Evolutionary conservation across 2,113 vertebrate species (phyloP), one percentile per base, ranked within the genome.

Genomic region (Hiodon tergisus): DNA sequence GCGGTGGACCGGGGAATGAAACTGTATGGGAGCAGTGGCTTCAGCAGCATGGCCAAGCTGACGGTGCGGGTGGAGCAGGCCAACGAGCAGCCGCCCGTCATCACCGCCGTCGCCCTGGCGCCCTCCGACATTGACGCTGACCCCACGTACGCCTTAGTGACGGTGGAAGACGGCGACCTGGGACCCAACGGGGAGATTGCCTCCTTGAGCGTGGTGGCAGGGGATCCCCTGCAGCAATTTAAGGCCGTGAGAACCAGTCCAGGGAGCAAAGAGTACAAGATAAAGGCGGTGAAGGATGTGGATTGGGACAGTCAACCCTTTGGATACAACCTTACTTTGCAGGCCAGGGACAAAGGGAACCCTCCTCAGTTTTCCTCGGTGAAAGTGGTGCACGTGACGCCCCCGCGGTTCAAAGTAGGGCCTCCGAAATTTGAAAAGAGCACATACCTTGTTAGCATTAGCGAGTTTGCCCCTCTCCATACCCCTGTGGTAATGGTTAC

Each of bases 1-100:
- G 97, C 97, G 0, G 95, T 95, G 82, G 97, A 99, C 83, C 93
- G 97, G 55, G 97, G 97, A 0, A 92, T 95, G 94, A 98, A 98
- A 82, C 78, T 98, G 5, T 99, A 99, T 0, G 97, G 97, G 2
- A 98, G 95, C 86, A 97, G 96, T 60, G 97, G 97, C 5, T 91
- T 99, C 86, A 98, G 97, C 80, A 99, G 97, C 85, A 95, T 95
- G 94, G 97, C 97, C 76, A 95, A 90, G 78, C 89, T 99, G 3
- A 93, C 89, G 0, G 90, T 98, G 72, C 87, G 94, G 0, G 88
- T 99, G 52, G 96, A 96, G 76, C 96, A 94, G 83, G 96, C 95
- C 71, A 99, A 99, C 0, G 93, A 94, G 51, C 88, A 96, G 0
- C 92, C 94, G 0, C 97, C 97, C 0, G 80, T 92, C 16, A 92